A percentile compares a stretch with the other conserved stretches of the same genome.
phyloP scores from a whole-genome alignment of 1,140 invertebrate genomes.

The Drosophila lini region DNA sequence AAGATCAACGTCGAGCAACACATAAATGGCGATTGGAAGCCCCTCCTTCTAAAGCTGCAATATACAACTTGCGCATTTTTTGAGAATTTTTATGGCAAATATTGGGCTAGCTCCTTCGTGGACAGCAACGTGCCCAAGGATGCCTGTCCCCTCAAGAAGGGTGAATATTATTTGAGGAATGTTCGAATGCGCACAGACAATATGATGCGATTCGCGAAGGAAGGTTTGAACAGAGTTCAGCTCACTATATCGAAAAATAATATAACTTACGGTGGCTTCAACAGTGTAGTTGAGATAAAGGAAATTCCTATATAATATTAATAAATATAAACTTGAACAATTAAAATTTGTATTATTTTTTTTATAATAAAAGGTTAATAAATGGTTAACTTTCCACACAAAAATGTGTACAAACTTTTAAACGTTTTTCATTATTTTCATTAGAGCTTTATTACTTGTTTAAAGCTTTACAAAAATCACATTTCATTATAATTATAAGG shows the following conservation, averaged over 20 bases:
- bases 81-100: neutral
- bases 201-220: neutral
- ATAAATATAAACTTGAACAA: too few relatives aligned
- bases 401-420: too few relatives aligned
- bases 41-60: neutral
- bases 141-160: neutral
- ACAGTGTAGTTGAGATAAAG: neutral
- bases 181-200: neutral
- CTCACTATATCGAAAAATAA: neutral
- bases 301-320: neutral
- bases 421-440: too few relatives aligned
- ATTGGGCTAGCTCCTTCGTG: neutral
- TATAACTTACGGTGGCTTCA: neutral
- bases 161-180: conserved; percentile 11
- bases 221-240: neutral
- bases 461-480: too few relatives aligned
- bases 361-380: too few relatives aligned
- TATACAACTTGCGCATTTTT: neutral
- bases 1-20: rapidly evolving
- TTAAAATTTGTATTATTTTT: too few relatives aligned
- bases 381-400: too few relatives aligned
- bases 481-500: too few relatives aligned
- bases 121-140: neutral
- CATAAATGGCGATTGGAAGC: conserved; percentile 6
- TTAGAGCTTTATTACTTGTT: too few relatives aligned